Conservation (phyloP, 2,888 invertebrate genomes). For the Pachycephus smyrnensis region DNA sequence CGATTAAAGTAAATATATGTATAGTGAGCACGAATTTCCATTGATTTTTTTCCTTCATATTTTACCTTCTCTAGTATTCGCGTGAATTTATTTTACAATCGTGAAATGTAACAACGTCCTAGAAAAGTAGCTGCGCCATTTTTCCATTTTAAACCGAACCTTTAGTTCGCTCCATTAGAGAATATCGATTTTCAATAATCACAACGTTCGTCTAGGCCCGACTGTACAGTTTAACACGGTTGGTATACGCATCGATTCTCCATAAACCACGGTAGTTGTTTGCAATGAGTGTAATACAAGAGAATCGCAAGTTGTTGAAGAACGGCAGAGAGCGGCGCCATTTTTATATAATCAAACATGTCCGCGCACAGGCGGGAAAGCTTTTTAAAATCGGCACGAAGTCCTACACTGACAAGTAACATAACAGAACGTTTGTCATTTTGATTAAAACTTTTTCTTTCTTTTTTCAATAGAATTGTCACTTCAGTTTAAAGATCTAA, state of each 20-base stretch:
- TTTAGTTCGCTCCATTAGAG: not conserved
- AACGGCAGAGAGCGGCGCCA: not conserved
- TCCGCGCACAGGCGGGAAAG: not conserved
- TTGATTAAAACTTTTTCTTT: not conserved
- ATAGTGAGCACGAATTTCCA: not conserved
- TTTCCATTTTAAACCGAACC: not conserved
- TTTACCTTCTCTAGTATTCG: no score
- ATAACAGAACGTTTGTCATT: not conserved
- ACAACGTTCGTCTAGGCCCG: not conserved
- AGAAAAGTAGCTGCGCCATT: not conserved
- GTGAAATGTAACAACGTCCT: not conserved
- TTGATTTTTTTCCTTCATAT: no score
- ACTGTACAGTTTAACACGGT: not conserved
- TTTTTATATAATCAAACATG: not conserved
- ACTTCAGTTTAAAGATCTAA: constrained; percentile 3
- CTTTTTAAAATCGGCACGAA: not conserved
- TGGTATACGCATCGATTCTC: not conserved
- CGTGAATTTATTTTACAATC: not conserved
- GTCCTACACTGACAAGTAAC: not conserved
- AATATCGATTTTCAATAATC: not conserved
- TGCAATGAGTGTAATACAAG: not conserved
- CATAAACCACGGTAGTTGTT: not conserved
- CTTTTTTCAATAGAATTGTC: not conserved
- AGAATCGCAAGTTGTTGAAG: not conserved
- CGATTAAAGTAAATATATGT: not conserved